phyloP scores from a whole-genome alignment of 2,797 vertebrate species.

The Danio jaintianensis region DNA sequence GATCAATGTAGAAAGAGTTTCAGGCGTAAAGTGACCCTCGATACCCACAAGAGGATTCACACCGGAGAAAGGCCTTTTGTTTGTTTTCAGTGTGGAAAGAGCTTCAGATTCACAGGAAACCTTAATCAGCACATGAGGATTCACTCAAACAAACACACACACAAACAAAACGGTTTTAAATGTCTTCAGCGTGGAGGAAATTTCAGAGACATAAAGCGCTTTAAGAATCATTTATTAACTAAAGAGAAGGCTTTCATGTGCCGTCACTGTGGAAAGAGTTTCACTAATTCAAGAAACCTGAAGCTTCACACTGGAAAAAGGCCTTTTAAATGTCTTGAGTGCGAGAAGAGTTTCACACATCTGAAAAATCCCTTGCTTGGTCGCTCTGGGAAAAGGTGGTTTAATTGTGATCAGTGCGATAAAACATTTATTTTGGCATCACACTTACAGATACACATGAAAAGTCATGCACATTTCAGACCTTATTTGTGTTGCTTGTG shows the following conservation, averaged over 20 bases:
- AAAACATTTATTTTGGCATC: too few species aligned
- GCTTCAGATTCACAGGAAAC: slow-evolving; percentile 28
- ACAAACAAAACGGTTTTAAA: background rate
- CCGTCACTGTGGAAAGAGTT: background rate
- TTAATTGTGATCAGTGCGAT: background rate
- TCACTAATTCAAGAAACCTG: background rate
- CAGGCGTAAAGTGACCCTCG: background rate
- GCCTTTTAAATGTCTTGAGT: background rate
- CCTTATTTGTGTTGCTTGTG: background rate
- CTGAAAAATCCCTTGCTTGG: background rate
- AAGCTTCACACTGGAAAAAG: background rate
- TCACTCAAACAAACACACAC: background rate
- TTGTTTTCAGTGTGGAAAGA: slow-evolving; percentile 24
- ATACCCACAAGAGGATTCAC: slow-evolving; percentile 15
- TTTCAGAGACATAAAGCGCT: too few species aligned
- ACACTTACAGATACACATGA: background rate
- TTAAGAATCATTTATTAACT: background rate
- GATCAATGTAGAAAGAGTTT: background rate
- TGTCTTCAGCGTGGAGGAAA: background rate
- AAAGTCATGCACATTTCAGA: background rate
- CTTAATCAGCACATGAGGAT: background rate
- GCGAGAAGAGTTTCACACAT: background rate
- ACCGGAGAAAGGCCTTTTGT: slow-evolving; percentile 6
- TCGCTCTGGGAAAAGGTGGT: background rate
- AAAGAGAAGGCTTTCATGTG: background rate